Base-by-base conservation (phyloP, 2,888 invertebrate species). In the Rosalia funebris region DNA sequence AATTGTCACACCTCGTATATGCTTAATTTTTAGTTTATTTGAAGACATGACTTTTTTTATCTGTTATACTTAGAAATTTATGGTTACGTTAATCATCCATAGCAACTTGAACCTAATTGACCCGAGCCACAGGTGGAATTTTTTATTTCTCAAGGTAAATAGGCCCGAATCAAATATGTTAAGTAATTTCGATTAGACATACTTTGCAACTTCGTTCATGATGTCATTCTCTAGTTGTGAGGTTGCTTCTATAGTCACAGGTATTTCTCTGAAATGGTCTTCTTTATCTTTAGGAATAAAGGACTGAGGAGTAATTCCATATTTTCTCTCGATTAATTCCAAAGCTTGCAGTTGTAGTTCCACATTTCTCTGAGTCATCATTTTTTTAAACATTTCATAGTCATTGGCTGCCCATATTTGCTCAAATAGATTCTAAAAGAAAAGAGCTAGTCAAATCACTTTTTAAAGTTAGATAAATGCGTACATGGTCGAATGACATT, bases 331-430 rank as follows among this genome's bases (percentile, higher is more conserved):
- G 53, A 95, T 91, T 72, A 94, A 83, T 80, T 93, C 93, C 68
- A 95, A 80, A 0, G 94, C 93, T 84, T 96, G 91, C 62, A 96
- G 82, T 78, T 96, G 96, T 31, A 96, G 83, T 76, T 96, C 95
- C 16, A 96, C 88, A 80, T 96, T 96, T 74, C 93, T 91, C 77
- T 95, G 93, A 4, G 91, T 91, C 96, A 96, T 96, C 90, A 96
- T 92, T 63, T 91, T 88, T 57, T 91, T 90, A 78, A 96, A 96
- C 81, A 95, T 91, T 66, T 90, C 88, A 72, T 90, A 92, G 80
- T 96, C 95, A 76, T 96, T 95, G 0, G 95, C 95, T 0, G 96
- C 95, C 92, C 95, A 93, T 60, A 96, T 92, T 84, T 93, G 89
- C 71, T 90, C 89, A 73, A 90, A 86, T 17, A 88, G 78, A 63